Evolutionary conservation across 2,113 vertebrate genomes (phyloP).

Genomic region (Rutilus rutilus): DNA sequence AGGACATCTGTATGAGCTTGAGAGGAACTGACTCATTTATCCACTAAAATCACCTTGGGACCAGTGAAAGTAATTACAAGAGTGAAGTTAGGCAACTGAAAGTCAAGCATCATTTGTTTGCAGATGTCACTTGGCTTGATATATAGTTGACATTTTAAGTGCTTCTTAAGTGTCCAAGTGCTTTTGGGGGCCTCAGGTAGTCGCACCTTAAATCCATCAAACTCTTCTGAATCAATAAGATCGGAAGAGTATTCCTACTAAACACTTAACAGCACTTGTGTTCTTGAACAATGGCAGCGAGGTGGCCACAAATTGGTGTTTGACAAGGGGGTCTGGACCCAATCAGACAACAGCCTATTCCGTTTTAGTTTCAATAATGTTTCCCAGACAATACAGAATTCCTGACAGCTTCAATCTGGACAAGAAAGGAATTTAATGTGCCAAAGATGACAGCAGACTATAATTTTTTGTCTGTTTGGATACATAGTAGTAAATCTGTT

Average conservation of each 20-base stretch:
- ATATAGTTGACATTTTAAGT: not conserved
- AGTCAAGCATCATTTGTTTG: constrained; percentile 2
- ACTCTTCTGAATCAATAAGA: not conserved
- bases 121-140: constrained; percentile 8
- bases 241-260: not conserved
- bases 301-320: not conserved
- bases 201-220: not conserved
- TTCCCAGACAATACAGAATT: constrained; percentile 22
- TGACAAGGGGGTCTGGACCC: constrained; percentile 10
- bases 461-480: not conserved
- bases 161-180: not conserved
- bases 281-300: not conserved
- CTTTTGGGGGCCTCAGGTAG: not conserved
- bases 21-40: constrained; percentile 18
- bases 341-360: constrained; percentile 28
- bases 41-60: not conserved
- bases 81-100: constrained; percentile 11
- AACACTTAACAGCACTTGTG: not conserved
- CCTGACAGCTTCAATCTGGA: not conserved
- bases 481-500: too few relatives aligned
- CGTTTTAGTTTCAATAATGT: not conserved
- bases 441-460: not conserved
- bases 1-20: not conserved
- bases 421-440: not conserved
- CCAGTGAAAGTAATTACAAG: constrained; percentile 12